phyloP scores from a whole-genome alignment of 2,888 invertebrate genomes.

The Cordilura impudica region DNA sequence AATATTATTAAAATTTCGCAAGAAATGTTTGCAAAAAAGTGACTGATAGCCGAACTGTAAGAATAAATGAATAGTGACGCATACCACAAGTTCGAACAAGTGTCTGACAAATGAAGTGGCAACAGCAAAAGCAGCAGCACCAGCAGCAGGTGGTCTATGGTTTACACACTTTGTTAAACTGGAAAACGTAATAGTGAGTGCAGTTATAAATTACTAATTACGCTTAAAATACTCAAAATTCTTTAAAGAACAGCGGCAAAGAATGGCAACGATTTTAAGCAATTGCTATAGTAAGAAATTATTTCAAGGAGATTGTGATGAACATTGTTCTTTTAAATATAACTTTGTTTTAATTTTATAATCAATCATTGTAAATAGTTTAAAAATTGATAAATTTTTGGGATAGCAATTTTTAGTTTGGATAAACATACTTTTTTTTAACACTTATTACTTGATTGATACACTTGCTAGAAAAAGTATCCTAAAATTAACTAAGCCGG shows the following conservation, averaged over 20 bases:
- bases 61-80: conserved; percentile 51
- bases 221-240: background rate
- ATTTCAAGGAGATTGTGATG: background rate
- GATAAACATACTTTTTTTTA: too few species aligned
- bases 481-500: too few species aligned
- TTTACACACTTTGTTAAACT: conserved; percentile 22
- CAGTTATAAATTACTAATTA: conserved; percentile 19
- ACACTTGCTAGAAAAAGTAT: too few species aligned
- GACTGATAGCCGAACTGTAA: conserved; percentile 26
- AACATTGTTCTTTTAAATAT: too few species aligned
- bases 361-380: too few species aligned
- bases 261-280: background rate
- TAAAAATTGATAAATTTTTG: too few species aligned
- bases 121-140: too few species aligned
- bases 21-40: conserved; percentile 30
- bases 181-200: conserved; percentile 35
- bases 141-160: conserved; percentile 63
- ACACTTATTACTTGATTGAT: too few species aligned
- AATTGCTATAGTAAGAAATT: background rate
- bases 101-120: conserved; percentile 61
- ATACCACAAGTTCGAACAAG: conserved; percentile 57
- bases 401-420: too few species aligned
- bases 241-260: background rate
- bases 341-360: too few species aligned
- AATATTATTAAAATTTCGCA: background rate